Conservation (phyloP, 1,140 invertebrate species). For the fruit fly (Drosophila melanogaster) region DNA sequence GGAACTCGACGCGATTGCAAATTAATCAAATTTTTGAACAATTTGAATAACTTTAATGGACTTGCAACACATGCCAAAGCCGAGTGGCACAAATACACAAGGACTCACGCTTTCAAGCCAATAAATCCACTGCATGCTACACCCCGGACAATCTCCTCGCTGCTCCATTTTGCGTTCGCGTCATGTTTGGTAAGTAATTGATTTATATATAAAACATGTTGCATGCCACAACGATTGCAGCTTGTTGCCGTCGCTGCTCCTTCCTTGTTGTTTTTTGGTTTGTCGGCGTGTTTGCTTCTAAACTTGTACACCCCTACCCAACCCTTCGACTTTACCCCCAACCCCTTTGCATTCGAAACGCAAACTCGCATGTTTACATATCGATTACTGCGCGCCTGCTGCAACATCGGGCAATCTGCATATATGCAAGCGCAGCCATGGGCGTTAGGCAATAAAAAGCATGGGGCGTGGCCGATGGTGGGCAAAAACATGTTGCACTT, state of each 20-base stretch:
- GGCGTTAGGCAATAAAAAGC: slow-evolving; percentile 58
- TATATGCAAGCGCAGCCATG: background rate
- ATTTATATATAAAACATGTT: slow-evolving; percentile 83
- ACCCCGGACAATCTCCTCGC: background rate
- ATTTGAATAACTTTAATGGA: slow-evolving; percentile 64
- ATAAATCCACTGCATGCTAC: slow-evolving; percentile 51
- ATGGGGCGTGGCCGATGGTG: slow-evolving; percentile 16
- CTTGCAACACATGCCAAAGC: slow-evolving; percentile 26
- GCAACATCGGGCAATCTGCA: slow-evolving; percentile 24
- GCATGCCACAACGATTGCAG: slow-evolving; percentile 67
- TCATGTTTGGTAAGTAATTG: slow-evolving; percentile 79
- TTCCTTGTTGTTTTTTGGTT: slow-evolving; percentile 32
- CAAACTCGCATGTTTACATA: slow-evolving; percentile 77
- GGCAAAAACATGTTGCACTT: slow-evolving; percentile 70
- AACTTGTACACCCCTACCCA: slow-evolving; percentile 63
- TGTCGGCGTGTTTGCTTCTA: slow-evolving; percentile 62
- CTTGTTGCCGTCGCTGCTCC: slow-evolving; percentile 57
- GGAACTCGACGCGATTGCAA: slow-evolving; percentile 30
- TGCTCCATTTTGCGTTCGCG: slow-evolving; percentile 15
- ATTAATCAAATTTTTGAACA: slow-evolving; percentile 61
- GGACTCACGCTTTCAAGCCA: slow-evolving; percentile 30
- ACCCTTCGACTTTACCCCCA: slow-evolving; percentile 1
- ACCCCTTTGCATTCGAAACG: slow-evolving; percentile 21
- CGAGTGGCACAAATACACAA: slow-evolving; percentile 35
- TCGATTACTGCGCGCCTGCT: slow-evolving; percentile 70